Evolutionary conservation across 2,888 invertebrate species (phyloP), one percentile per base, ranked within the genome.

Genomic region (Xestia sexstrigata): DNA sequence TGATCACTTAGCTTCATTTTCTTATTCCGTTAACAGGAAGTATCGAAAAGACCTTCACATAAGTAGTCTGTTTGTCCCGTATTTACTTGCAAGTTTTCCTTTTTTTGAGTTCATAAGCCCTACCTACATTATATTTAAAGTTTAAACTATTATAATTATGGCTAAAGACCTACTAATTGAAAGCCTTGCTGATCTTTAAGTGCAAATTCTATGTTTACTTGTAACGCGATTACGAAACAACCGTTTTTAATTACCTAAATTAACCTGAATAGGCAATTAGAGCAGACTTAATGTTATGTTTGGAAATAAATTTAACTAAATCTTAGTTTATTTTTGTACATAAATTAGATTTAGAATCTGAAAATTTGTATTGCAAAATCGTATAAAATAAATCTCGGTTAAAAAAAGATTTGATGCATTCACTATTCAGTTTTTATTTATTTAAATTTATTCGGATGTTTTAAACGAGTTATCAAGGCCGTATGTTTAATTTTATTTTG

Each of bases 391-490:
- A 20, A n/a, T n/a, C 66, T 52, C n/a, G 7, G 23, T 15, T 39
- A 65, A 26, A 65, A 49, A 58, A 79, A 58, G 35, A 58, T 55
- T 78, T 9, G 39, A 78, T 15, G 45, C 13, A 49, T 55, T 35
- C 35, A n/a, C 13, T 67, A 26, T 30, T 39, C n/a, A 26, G 20
- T 52, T 45, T n/a, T 35, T 47, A 74, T 67, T 74, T 82, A 85
- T 82, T 83, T 42, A 68, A 88, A 83, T 72, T 45, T 73, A 85
- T 87, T 79, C 74, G 20, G 58, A 30, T 65, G 78, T 39, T 42
- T 47, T n/a, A 45, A 79, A 72, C 66, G 13, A 45, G 85, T 68
- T 84, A 87, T 70, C 85, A 84, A 84, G 83, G 83, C 60, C 85
- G 45, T 23, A 58, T 47, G n/a, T 74, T 70, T 65, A 71, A 83